Evolutionary conservation across 2,797 vertebrate genomes (phyloP), one percentile per base, ranked within the genome.

Genomic region (Astyanax mexicanus): DNA sequence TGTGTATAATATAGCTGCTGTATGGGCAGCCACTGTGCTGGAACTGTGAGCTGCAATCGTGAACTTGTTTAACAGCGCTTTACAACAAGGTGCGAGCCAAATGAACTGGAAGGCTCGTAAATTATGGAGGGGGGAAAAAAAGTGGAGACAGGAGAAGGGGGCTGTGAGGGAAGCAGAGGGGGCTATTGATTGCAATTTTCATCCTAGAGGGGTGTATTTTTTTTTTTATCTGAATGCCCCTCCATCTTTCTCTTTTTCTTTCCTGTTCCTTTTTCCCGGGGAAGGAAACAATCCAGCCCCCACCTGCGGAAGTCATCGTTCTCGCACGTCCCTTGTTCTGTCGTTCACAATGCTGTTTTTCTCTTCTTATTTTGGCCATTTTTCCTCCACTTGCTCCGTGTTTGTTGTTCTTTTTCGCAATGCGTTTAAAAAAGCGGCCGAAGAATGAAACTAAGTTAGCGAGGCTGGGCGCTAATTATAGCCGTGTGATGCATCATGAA

Each of bases 231-330:
- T 69, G 58, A 68, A 88, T 89, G 86, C 86, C 86, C 83, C 83
- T 80, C 77, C 52, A 27, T 72, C 69, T 67, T 77, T 87, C 84
- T 87, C 84, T 40, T 68, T 57, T 47, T 60, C 71, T 77, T 67
- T 91, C 88, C 90, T 91, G 19, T 92, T 92, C 88, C 91, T 79
- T 88, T 88, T 90, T 85, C 81, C 70, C 55, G 72, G 74, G 71
- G 78, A 82, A 90, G 90, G 90, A 91, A 93, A 93, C 91, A 89
- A 90, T 92, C 89, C 85, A 78, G 84, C 83, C 88, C 82, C 77
- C 52, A 79, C 86, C 74, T 83, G 55, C 64, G 90, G 93, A 93
- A 93, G 90, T 91, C 87, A 89, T 91, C 89, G 80, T 92, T 92
- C 89, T 91, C 74, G 73, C 73, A 75, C 86, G 89, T 91, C 88